These are phyloP conservation scores for Acromyrmex echinatior DNA, from an alignment of 1,140 invertebrate species.

Conservation along the genomic window DNA sequence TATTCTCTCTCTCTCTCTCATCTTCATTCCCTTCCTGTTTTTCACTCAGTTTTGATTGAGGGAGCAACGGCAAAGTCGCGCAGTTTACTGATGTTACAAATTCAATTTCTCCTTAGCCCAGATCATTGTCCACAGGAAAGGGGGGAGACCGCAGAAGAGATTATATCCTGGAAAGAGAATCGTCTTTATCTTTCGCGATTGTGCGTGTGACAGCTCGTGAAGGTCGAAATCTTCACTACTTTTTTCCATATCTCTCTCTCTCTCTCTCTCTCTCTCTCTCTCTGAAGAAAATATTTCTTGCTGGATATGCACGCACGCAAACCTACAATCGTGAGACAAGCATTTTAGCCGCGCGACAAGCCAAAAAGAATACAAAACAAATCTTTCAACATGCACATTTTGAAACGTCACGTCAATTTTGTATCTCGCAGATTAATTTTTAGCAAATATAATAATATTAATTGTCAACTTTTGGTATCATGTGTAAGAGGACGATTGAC, in stretches of 20 bases:
- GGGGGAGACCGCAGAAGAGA: conserved; percentile 48
- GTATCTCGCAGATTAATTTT: not conserved
- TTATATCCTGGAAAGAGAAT: conserved; percentile 30
- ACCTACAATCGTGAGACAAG: not conserved
- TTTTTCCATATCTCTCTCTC: conserved; percentile 4
- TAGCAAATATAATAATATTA: not conserved
- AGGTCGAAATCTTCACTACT: conserved; percentile 15
- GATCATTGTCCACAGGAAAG: conserved; percentile 49
- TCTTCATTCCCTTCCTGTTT: conserved; percentile 17
- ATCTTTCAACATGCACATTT: not conserved
- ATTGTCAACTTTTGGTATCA: not conserved
- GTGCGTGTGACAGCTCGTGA: conserved; percentile 62
- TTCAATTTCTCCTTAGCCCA: conserved; percentile 64
- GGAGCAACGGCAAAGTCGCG: conserved; percentile 22
- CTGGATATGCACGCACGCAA: not conserved
- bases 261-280: not conserved
- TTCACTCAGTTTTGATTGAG: conserved; percentile 65
- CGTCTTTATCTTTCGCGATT: conserved; percentile 62
- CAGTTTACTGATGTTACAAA: conserved; percentile 76
- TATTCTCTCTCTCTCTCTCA: not conserved
- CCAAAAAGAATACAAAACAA: not conserved
- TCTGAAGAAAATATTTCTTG: conserved; percentile 26
- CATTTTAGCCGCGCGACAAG: not conserved
- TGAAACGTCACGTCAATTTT: not conserved
- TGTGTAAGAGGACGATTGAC: not conserved